phyloP scores from a whole-genome alignment of 1,140 invertebrate genomes.

The Ladona fulva region DNA sequence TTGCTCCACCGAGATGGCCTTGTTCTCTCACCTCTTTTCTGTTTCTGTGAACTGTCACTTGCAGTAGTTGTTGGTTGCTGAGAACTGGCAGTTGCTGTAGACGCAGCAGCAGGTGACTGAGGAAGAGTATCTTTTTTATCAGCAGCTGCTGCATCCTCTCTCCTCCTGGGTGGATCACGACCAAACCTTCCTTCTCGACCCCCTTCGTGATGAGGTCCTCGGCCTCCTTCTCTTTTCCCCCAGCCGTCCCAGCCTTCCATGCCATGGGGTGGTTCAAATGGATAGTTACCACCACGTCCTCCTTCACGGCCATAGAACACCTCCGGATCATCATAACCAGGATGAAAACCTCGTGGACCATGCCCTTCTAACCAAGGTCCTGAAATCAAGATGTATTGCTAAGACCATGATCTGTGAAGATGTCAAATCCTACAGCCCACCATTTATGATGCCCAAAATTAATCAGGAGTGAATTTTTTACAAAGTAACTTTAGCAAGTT shows the following conservation, averaged over 20 bases:
- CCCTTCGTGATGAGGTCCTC: slow-evolving; percentile 12
- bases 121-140: not conserved
- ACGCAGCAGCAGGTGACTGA: not conserved
- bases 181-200: slow-evolving; percentile 9
- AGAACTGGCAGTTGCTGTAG: not conserved
- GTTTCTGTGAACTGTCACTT: not conserved
- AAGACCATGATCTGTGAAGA: not conserved
- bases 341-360: not conserved
- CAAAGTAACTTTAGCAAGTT: too few species aligned
- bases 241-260: not conserved
- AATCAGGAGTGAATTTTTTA: too few species aligned
- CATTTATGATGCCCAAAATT: too few species aligned
- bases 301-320: slow-evolving; percentile 11
- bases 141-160: not conserved
- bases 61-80: not conserved
- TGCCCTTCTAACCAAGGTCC: not conserved
- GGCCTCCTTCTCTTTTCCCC: slow-evolving; percentile 14
- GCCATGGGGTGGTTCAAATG: slow-evolving; percentile 7
- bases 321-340: not conserved
- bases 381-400: not conserved
- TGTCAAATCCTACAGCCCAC: too few species aligned
- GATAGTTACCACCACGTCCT: slow-evolving; percentile 12
- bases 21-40: slow-evolving; percentile 13
- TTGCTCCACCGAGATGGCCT: slow-evolving; percentile 22
- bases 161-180: not conserved